Evolutionary conservation across 92 coral and sea anemone species (phyloP).

Genomic region (Pocillopora meandrina): DNA sequence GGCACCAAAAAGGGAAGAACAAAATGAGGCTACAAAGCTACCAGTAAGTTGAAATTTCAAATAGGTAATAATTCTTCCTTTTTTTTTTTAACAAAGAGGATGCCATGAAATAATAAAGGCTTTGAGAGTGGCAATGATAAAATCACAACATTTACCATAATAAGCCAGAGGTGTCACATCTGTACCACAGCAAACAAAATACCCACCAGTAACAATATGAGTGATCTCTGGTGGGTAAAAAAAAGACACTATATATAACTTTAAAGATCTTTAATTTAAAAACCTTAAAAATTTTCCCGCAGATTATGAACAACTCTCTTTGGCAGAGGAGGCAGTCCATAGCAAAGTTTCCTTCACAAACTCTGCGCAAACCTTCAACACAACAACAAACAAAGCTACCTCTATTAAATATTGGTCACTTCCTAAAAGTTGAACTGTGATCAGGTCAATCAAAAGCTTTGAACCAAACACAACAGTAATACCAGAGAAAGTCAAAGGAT

Average conservation of each 20-base stretch:
- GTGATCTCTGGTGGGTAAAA: too few species aligned
- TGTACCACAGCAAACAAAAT: too few species aligned
- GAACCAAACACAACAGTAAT: not conserved
- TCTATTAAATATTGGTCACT: slow-evolving; percentile 11
- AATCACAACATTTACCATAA: not conserved
- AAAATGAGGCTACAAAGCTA: slow-evolving; percentile 1
- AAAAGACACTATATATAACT: too few species aligned
- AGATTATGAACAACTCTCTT: slow-evolving; percentile 1
- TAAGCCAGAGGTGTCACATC: not conserved
- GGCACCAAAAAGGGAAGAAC: not conserved
- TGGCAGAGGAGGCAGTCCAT: slow-evolving; percentile 23
- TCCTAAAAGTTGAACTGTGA: slow-evolving; percentile 24
- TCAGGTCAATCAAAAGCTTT: not conserved
- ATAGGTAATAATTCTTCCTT: not conserved
- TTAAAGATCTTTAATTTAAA: too few species aligned
- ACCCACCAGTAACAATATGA: too few species aligned
- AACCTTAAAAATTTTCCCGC: not conserved
- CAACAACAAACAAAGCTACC: slow-evolving; percentile 33
- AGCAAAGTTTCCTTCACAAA: slow-evolving; percentile 24
- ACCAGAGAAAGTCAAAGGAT: not conserved
- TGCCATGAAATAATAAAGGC: not conserved
- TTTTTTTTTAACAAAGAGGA: too few species aligned
- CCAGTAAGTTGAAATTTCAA: slow-evolving; percentile 15
- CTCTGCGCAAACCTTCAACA: not conserved
- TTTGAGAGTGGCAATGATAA: not conserved